These are phyloP conservation scores for Coracias cyanogaster DNA, from an alignment of 2,797 vertebrate species.

Conservation along the genomic window DNA sequence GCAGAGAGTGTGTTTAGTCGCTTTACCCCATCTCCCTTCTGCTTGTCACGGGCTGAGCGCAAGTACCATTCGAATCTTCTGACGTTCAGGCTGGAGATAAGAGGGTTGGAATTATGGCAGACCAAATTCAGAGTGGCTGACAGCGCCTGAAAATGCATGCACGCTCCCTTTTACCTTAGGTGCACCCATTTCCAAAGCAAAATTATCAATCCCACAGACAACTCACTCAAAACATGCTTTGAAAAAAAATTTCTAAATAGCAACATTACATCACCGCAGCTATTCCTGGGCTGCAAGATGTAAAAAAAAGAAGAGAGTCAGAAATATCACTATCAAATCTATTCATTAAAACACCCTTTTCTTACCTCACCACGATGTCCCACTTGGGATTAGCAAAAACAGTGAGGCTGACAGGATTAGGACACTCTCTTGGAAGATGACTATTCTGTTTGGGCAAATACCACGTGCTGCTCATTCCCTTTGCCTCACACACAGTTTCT, in stretches of 20 bases:
- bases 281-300: conserved; percentile 34
- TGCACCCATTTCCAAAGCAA: conserved; percentile 35
- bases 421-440: not conserved
- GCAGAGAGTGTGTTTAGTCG: not conserved
- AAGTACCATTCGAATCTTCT: not conserved
- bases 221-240: conserved; percentile 23
- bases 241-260: conserved; percentile 59
- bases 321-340: conserved; percentile 34
- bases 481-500: not conserved
- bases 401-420: conserved; percentile 35
- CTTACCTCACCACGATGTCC: not conserved
- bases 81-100: not conserved
- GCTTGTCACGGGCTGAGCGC: not conserved
- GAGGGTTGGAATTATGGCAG: not conserved
- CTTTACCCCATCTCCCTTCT: not conserved
- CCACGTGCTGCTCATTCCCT: not conserved
- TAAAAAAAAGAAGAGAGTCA: not conserved
- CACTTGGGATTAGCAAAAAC: not conserved
- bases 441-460: not conserved
- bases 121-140: not conserved
- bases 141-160: not conserved
- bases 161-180: conserved; percentile 23
- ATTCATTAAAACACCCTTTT: not conserved
- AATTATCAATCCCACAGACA: conserved; percentile 14
- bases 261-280: conserved; percentile 23